Conservation (phyloP, 1,140 invertebrate species). For the Adelges cooleyi region DNA sequence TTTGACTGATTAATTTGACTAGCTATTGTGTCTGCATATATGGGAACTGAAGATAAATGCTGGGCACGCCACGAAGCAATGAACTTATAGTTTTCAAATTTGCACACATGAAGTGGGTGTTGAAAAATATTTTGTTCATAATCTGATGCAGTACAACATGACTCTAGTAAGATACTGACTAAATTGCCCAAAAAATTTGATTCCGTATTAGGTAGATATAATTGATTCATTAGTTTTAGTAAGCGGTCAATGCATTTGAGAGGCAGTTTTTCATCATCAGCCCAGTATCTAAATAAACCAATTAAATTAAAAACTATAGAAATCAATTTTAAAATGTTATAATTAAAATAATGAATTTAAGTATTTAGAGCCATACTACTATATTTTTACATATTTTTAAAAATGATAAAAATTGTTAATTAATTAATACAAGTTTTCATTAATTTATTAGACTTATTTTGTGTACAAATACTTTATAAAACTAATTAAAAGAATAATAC, state of each 20-base stretch:
- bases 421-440: too few relatives aligned
- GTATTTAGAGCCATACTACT: too few relatives aligned
- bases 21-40: not conserved
- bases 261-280: not conserved
- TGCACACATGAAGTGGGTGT: not conserved
- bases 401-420: too few relatives aligned
- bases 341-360: too few relatives aligned
- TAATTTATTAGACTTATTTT: too few relatives aligned
- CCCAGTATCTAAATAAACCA: not conserved
- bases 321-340: too few relatives aligned
- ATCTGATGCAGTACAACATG: not conserved
- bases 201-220: not conserved
- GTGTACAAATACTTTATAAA: too few relatives aligned
- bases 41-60: not conserved
- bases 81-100: constrained; percentile 9
- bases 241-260: not conserved
- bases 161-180: not conserved
- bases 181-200: constrained; percentile 2
- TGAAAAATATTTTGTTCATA: constrained; percentile 6
- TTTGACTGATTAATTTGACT: not conserved
- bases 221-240: not conserved
- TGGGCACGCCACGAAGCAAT: not conserved
- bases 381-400: too few relatives aligned
- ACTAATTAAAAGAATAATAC: not conserved
- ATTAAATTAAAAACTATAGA: too few relatives aligned